Evolutionary conservation across 2,113 vertebrate genomes (phyloP).

Genomic region (Sclerurus mexicanus): DNA sequence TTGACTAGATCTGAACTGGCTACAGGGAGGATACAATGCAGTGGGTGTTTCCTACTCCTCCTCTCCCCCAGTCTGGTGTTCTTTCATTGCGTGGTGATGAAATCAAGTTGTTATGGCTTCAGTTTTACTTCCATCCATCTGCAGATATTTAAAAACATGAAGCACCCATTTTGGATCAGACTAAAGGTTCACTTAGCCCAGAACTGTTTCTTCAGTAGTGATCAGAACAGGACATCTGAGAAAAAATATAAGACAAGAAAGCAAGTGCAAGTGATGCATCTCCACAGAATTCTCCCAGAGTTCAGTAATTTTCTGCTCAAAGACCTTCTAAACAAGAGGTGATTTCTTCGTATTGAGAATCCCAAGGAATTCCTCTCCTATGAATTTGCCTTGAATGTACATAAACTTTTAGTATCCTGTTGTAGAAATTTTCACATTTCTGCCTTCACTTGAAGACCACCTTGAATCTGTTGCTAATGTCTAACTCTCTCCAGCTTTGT

Average conservation of each 20-base stretch:
- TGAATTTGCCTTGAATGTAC: neutral
- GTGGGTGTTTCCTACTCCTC: neutral
- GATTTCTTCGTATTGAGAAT: neutral
- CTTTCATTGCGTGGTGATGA: neutral
- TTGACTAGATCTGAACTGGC: neutral
- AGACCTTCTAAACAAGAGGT: neutral
- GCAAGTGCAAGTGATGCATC: neutral
- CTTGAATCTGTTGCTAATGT: neutral
- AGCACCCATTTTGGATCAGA: neutral
- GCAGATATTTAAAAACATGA: neutral
- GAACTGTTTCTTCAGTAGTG: neutral
- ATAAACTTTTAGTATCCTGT: neutral
- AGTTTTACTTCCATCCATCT: neutral
- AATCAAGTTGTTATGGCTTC: neutral
- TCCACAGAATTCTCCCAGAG: neutral
- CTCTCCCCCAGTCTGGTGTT: fast-evolving
- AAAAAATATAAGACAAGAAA: neutral
- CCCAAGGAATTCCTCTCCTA: neutral
- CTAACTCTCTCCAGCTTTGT: neutral
- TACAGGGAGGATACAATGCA: neutral
- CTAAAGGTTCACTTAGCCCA: neutral
- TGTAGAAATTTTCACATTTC: neutral
- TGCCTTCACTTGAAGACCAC: neutral
- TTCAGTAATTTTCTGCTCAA: neutral
- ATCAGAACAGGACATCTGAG: neutral